Evolutionary conservation across 2,797 vertebrate genomes (phyloP).

Genomic region (Halcyon chelicuti): DNA sequence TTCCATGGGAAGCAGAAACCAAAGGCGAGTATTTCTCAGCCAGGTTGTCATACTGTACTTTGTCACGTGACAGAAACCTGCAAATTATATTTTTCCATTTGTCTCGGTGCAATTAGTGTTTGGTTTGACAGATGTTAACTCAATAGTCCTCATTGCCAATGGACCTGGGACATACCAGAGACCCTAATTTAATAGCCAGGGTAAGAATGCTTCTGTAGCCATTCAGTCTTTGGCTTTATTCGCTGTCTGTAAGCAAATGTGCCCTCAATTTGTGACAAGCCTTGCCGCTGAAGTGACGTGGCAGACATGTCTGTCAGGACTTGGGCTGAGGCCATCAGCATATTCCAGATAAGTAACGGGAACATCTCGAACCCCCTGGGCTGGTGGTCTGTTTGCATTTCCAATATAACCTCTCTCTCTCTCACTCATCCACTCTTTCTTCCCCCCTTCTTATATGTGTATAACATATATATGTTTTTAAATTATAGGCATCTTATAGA

Average conservation of each 20-base stretch:
- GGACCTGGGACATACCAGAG: slow-evolving; percentile 15
- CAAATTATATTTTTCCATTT: slow-evolving; percentile 57
- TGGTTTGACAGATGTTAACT: slow-evolving; percentile 42
- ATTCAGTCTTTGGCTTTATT: slow-evolving; percentile 30
- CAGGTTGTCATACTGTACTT: slow-evolving; percentile 5
- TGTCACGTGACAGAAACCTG: slow-evolving; percentile 51
- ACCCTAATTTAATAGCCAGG: slow-evolving; percentile 32
- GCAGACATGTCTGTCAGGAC: slow-evolving; percentile 63
- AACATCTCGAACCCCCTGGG: slow-evolving; percentile 52
- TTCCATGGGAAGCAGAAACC: slow-evolving; percentile 61
- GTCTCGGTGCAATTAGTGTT: slow-evolving; percentile 31
- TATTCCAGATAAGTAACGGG: slow-evolving; percentile 44
- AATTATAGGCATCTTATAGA: neutral
- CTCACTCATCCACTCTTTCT: neutral
- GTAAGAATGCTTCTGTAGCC: slow-evolving; percentile 3
- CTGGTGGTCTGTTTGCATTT: slow-evolving; percentile 44
- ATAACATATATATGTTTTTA: neutral
- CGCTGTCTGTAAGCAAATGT: slow-evolving; percentile 23
- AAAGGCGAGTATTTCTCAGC: slow-evolving; percentile 55
- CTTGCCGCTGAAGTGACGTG: slow-evolving; percentile 47
- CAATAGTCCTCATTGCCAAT: neutral
- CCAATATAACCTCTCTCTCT: neutral
- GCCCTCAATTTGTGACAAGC: slow-evolving; percentile 66
- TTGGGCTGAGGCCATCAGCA: slow-evolving; percentile 54
- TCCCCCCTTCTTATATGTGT: too few relatives aligned